These are phyloP conservation scores for Berghia stephanieae DNA, from an alignment of 1,140 invertebrate species.

Conservation along the genomic window DNA sequence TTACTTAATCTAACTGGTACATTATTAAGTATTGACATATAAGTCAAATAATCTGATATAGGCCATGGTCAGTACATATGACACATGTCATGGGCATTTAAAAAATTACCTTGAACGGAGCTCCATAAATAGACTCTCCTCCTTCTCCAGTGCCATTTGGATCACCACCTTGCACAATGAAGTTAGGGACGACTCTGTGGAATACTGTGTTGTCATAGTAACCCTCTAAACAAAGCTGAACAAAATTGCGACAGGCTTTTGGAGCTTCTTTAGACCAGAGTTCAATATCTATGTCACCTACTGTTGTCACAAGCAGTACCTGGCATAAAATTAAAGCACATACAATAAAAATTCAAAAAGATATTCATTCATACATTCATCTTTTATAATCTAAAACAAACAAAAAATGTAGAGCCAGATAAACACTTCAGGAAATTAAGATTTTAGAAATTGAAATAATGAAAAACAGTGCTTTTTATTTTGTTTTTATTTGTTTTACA, in stretches of 20 bases:
- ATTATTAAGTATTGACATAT: too few species aligned
- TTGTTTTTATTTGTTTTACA: neutral
- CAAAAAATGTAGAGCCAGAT: neutral
- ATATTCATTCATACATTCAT: neutral
- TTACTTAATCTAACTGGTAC: too few species aligned
- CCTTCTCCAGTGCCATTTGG: constrained; percentile 85
- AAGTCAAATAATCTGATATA: too few species aligned
- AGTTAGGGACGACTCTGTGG: constrained; percentile 88
- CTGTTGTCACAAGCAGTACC: constrained; percentile 90
- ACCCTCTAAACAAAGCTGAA: constrained; percentile 95
- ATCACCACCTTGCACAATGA: constrained; percentile 96
- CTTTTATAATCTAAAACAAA: neutral
- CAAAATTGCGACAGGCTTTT: constrained; percentile 94
- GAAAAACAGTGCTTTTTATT: neutral
- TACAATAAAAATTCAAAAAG: neutral
- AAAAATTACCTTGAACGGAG: constrained; percentile 85
- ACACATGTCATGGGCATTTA: too few species aligned
- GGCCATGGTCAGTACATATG: too few species aligned
- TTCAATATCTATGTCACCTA: constrained; percentile 97
- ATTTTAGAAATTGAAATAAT: neutral
- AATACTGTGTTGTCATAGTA: constrained; percentile 96
- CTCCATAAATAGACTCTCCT: constrained; percentile 94
- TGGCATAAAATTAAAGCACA: constrained; percentile 60
- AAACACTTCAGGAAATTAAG: too few species aligned
- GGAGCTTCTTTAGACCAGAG: constrained; percentile 97